Conservation (phyloP, 2,888 invertebrate species). For the Pseudoips prasinana region DNA sequence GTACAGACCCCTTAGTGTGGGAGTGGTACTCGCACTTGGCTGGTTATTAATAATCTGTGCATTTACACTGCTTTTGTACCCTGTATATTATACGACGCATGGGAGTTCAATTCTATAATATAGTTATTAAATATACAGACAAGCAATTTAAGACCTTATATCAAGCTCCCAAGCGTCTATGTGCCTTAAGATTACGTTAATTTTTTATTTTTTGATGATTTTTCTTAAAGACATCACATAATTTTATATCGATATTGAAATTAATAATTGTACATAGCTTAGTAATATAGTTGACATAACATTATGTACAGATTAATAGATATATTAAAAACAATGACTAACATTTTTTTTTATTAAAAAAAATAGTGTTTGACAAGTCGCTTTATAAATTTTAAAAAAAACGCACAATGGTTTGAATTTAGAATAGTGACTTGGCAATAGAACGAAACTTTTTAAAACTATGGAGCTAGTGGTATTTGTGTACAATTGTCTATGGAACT, state of each 20-base stretch:
- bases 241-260: slow-evolving; percentile 3
- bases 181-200: slow-evolving; percentile 9
- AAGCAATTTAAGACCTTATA: slow-evolving; percentile 16
- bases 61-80: too few species aligned
- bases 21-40: not conserved
- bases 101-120: too few species aligned
- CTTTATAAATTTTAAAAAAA: slow-evolving; percentile 15
- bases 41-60: too few species aligned
- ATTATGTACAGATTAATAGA: slow-evolving; percentile 12
- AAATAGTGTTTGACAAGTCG: too few species aligned
- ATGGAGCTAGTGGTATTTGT: too few species aligned
- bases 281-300: slow-evolving; percentile 7
- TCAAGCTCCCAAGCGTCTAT: slow-evolving; percentile 22
- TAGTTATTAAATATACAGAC: too few species aligned
- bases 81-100: too few species aligned
- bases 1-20: too few species aligned
- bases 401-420: slow-evolving; percentile 7
- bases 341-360: too few species aligned
- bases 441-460: not conserved
- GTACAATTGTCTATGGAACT: not conserved
- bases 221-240: slow-evolving; percentile 25
- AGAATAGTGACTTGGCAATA: not conserved
- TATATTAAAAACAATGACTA: too few species aligned
- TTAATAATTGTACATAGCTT: slow-evolving; percentile 23
- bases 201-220: slow-evolving; percentile 23